Evolutionary conservation across 2,797 vertebrate species (phyloP).

Genomic region (Alectoris magna): DNA sequence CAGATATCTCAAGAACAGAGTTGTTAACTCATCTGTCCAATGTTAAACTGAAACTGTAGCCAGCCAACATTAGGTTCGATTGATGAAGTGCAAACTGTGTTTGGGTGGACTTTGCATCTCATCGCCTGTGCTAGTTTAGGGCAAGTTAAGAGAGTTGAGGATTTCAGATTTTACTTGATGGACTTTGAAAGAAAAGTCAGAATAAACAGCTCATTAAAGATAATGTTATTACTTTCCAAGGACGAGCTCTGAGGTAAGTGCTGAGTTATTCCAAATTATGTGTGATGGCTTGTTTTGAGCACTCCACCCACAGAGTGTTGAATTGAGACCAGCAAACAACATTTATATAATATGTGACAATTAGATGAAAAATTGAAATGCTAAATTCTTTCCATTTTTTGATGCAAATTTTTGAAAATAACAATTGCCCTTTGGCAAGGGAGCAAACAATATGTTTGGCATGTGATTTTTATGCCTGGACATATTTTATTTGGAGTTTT

Average conservation of each 20-base stretch:
- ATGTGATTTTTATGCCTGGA: not conserved
- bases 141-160: conserved; percentile 13
- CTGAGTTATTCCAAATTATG: conserved; percentile 62
- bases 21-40: not conserved
- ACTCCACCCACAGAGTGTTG: conserved; percentile 35
- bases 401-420: conserved; percentile 42
- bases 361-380: conserved; percentile 50
- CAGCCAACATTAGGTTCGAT: not conserved
- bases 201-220: conserved; percentile 57
- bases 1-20: not conserved
- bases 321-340: conserved; percentile 48
- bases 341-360: conserved; percentile 32
- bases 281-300: conserved; percentile 67
- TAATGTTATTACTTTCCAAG: conserved; percentile 43
- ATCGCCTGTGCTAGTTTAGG: conserved; percentile 21
- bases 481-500: conserved; percentile 2
- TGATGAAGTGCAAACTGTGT: not conserved
- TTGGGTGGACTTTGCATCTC: conserved; percentile 8
- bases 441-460: not conserved
- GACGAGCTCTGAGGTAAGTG: conserved; percentile 59
- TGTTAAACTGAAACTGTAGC: not conserved
- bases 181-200: conserved; percentile 57
- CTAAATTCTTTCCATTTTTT: conserved; percentile 38
- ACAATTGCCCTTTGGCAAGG: conserved; percentile 6
- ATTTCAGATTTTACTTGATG: conserved; percentile 51